Conservation (phyloP, 2,888 invertebrate genomes). For the Chirona hameri region DNA sequence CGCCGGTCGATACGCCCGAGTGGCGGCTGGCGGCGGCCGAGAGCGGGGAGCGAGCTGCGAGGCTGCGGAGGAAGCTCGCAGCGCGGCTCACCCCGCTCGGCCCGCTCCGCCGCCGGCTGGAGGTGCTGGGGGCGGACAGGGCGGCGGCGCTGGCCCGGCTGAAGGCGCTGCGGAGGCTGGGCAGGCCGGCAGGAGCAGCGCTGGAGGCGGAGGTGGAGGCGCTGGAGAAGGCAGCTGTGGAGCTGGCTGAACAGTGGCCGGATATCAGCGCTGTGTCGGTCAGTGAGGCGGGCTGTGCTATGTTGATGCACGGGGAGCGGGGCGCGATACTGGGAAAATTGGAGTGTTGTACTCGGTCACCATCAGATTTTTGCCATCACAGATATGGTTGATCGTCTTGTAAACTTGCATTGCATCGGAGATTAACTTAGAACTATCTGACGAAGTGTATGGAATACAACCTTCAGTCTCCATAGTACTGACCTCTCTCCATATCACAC, state of each 20-base stretch:
- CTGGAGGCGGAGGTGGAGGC: constrained; percentile 83
- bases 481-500: too few relatives aligned
- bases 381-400: too few relatives aligned
- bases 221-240: constrained; percentile 92
- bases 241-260: constrained; percentile 87
- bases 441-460: too few relatives aligned
- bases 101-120: not conserved
- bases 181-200: constrained; percentile 51
- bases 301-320: too few relatives aligned
- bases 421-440: too few relatives aligned
- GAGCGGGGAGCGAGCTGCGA: constrained; percentile 30
- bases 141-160: constrained; percentile 34
- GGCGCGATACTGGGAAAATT: too few relatives aligned
- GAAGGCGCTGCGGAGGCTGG: constrained; percentile 42
- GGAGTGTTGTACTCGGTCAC: too few relatives aligned
- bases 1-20: constrained; percentile 90
- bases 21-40: constrained; percentile 80
- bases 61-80: not conserved
- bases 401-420: too few relatives aligned
- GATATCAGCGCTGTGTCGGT: constrained; percentile 72
- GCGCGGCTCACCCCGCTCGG: not conserved
- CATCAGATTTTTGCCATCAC: too few relatives aligned
- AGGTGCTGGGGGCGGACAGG: constrained; percentile 46
- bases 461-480: too few relatives aligned
- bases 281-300: too few relatives aligned